Evolutionary conservation across 2,797 vertebrate genomes (phyloP).

Genomic region (Arctocebus calabarensis): DNA sequence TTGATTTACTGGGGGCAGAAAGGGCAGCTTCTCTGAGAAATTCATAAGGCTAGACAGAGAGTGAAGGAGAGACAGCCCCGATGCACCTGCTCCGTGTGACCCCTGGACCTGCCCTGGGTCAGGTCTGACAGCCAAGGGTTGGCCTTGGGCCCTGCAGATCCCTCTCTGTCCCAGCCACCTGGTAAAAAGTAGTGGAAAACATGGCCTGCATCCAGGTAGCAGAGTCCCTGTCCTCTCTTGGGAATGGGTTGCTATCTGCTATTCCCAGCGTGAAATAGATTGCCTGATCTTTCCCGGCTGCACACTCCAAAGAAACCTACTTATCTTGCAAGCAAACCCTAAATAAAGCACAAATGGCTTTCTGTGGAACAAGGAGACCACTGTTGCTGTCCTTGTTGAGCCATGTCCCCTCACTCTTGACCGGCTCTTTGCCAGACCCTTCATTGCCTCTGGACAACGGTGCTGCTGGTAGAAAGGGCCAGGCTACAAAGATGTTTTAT

Average conservation of each 20-base stretch:
- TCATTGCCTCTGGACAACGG: not conserved
- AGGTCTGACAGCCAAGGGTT: not conserved
- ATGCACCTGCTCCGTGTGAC: not conserved
- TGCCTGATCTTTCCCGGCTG: constrained; percentile 22
- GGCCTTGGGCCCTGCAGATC: not conserved
- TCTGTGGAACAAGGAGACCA: constrained; percentile 33
- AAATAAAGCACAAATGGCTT: constrained; percentile 48
- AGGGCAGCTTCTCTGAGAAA: not conserved
- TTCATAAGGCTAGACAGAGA: not conserved
- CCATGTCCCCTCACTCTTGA: not conserved
- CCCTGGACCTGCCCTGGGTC: not conserved
- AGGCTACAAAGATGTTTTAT: too few relatives aligned
- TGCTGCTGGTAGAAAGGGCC: not conserved
- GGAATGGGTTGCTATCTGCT: not conserved
- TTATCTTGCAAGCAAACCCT: constrained; percentile 40
- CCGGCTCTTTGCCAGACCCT: not conserved
- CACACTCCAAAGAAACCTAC: not conserved
- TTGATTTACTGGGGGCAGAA: constrained; percentile 13
- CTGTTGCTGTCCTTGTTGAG: not conserved
- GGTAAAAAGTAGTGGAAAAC: not conserved
- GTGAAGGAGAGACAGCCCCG: not conserved
- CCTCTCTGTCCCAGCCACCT: not conserved
- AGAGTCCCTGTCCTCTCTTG: not conserved
- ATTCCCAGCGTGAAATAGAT: constrained; percentile 13
- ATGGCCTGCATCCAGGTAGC: not conserved